Conservation (phyloP, 2,888 invertebrate species). For the Aphidius colemani region DNA sequence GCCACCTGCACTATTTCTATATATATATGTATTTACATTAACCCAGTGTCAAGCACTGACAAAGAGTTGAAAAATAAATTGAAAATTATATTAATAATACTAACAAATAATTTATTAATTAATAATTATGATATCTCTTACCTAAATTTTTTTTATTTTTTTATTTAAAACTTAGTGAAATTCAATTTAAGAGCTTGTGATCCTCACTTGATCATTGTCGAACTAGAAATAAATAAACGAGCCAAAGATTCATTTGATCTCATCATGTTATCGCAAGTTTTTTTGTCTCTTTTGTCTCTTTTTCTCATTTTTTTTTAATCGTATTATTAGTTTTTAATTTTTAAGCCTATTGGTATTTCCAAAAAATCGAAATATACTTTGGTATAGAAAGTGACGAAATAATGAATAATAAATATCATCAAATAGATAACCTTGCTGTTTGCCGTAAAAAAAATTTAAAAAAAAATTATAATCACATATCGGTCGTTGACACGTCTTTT, state of each 20-base stretch:
- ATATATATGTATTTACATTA: too few species aligned
- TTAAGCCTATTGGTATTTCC: slow-evolving; percentile 4
- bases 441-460: neutral
- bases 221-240: slow-evolving; percentile 17
- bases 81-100: too few species aligned
- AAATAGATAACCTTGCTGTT: slow-evolving; percentile 10
- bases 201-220: slow-evolving; percentile 1
- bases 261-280: slow-evolving; percentile 15
- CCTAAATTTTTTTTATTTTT: too few species aligned
- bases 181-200: neutral
- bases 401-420: neutral
- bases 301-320: neutral
- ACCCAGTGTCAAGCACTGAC: too few species aligned
- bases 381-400: neutral
- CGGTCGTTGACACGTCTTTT: slow-evolving; percentile 23
- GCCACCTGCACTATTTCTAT: neutral
- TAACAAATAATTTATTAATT: too few species aligned
- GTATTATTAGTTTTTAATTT: slow-evolving; percentile 6
- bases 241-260: slow-evolving; percentile 1
- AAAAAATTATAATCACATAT: slow-evolving; percentile 12
- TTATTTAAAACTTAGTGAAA: too few species aligned
- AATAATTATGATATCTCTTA: too few species aligned
- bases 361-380: neutral
- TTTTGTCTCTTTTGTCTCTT: slow-evolving; percentile 7
- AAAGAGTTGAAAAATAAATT: too few species aligned